Evolutionary conservation across 30 jellyfish, hydroid and myxozoan species (phyloP), one percentile per base, ranked within the genome.

Genomic region (Sanderia malayensis): DNA sequence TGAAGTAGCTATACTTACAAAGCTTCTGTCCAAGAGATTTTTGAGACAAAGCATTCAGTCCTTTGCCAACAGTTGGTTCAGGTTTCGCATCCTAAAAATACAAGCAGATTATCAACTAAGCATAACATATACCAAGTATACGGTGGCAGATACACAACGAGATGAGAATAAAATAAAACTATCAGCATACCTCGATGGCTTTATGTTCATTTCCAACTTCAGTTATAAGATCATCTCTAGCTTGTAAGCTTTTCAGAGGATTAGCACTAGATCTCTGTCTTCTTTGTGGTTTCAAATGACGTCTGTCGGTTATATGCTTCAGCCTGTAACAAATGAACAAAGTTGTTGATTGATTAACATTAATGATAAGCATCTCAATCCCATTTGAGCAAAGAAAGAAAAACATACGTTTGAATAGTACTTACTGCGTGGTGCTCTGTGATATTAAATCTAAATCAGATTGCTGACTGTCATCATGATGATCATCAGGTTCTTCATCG

Each of bases 401-500:
- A n/a, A n/a, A n/a, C n/a, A n/a, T n/a, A n/a, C n/a, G n/a, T n/a
- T n/a, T n/a, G n/a, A n/a, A n/a, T n/a, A n/a, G n/a, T 9, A 86
- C 96, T 67, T 71, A 89, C 97, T 74, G 92, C 24, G 84, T 23
- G 2, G 89, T 70, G 41, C 49, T 66, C n/a, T 80, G 73, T 29
- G 97, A 81, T 8, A 89, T 86, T 52, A 60, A 74, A 64, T 89
- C 97, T 31, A 82, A 81, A 47, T 89, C 94, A 0, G 95, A 87
- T 6, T 52, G 25, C 11, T 82, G 81, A 19, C 24, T 18, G 6
- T 19, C 64, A 23, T 76, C 80, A 53, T 46, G 52, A 24, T 31
- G 71, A 20, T 21, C 45, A 4, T 27, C 84, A 10, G 4, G 9
- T 6, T 11, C 57, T 15, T 18, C 71, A 26, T 64, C 18, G 7